These are phyloP conservation scores for Hormaphis cornu DNA, from an alignment of 1,140 invertebrate genomes.

Conservation along the genomic window DNA sequence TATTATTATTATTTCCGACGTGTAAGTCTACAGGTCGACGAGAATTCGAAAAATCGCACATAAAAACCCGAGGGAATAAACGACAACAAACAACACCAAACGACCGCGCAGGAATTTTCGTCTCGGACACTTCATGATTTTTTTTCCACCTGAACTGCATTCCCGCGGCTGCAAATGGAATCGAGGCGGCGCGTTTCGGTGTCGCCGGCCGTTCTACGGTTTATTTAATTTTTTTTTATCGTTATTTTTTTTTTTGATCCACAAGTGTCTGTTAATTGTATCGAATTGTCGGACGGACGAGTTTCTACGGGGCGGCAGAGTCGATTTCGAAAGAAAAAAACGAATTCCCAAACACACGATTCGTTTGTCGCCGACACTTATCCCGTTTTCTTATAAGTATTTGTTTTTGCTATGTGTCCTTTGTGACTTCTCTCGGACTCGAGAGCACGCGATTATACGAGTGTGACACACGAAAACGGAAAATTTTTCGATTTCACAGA, in stretches of 20 bases:
- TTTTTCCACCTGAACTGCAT: constrained; percentile 2
- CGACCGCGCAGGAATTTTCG: neutral
- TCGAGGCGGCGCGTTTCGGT: neutral
- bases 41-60: constrained; percentile 11
- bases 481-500: too few species aligned
- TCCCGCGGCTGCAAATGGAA: constrained; percentile 13
- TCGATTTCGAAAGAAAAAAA: too few species aligned
- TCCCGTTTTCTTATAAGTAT: too few species aligned
- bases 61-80: neutral
- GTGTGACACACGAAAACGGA: too few species aligned
- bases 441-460: too few species aligned
- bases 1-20: constrained; percentile 5
- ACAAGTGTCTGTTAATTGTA: too few species aligned
- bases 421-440: too few species aligned
- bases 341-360: too few species aligned
- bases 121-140: constrained; percentile 11
- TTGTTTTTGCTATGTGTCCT: too few species aligned
- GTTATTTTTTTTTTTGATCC: neutral
- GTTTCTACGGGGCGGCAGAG: too few species aligned
- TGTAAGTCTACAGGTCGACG: neutral
- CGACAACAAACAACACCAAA: neutral
- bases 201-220: constrained; percentile 4
- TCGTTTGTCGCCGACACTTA: too few species aligned
- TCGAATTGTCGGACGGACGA: too few species aligned
- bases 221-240: neutral